Conservation (phyloP, 2,797 vertebrate genomes). For the Xenopus petersii region DNA sequence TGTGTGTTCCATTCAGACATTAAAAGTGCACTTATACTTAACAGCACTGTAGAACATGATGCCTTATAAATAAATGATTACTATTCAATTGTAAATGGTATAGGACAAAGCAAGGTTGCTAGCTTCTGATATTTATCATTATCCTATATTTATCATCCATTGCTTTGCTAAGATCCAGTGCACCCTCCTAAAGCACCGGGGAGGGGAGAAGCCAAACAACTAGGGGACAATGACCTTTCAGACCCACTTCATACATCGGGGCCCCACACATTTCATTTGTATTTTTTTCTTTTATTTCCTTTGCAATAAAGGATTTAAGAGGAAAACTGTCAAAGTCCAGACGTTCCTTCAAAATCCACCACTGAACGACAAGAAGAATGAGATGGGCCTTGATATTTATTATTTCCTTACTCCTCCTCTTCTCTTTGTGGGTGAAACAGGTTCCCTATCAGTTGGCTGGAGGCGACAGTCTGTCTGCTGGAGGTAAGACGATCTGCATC, state of each 20-base stretch:
- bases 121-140: background rate
- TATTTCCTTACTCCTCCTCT: constrained; percentile 68
- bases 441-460: constrained; percentile 88
- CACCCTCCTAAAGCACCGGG: too few species aligned
- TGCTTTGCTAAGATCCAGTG: background rate
- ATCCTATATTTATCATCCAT: background rate
- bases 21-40: background rate
- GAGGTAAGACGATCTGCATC: constrained; percentile 89
- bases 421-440: constrained; percentile 73
- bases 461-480: constrained; percentile 97
- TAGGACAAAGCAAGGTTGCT: background rate
- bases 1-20: background rate
- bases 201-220: background rate
- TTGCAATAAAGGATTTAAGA: background rate
- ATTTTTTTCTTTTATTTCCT: too few species aligned
- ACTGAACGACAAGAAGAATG: constrained; percentile 63
- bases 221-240: too few species aligned
- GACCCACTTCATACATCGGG: background rate
- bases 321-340: background rate
- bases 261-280: too few species aligned
- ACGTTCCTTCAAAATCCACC: constrained; percentile 56
- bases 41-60: background rate
- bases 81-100: background rate
- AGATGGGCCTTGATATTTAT: constrained; percentile 69
- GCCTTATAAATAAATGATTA: constrained; percentile 1